Conservation (phyloP, 2,888 invertebrate genomes). For the Dasypogon diadema region DNA sequence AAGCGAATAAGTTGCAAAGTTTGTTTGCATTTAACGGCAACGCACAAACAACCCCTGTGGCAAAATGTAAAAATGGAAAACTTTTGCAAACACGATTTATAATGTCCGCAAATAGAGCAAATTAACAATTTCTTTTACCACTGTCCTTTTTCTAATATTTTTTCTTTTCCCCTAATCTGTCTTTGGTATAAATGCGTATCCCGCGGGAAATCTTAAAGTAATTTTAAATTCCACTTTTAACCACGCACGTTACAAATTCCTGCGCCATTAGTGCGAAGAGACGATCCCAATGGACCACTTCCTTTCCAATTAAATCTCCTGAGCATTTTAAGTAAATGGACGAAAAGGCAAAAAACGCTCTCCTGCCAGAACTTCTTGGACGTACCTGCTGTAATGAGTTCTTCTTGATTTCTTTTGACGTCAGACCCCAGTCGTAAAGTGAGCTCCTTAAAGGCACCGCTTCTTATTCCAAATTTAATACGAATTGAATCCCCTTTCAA, state of each 20-base stretch:
- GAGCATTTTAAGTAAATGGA: not conserved
- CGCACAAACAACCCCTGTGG: too few species aligned
- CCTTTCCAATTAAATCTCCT: not conserved
- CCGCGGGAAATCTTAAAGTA: not conserved
- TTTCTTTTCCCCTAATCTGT: too few species aligned
- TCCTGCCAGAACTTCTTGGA: not conserved
- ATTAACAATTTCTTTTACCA: too few species aligned
- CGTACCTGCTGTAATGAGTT: not conserved
- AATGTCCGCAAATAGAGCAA: too few species aligned
- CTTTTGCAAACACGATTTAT: too few species aligned
- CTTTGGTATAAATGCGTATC: not conserved
- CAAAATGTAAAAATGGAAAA: too few species aligned
- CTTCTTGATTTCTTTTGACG: slow-evolving; percentile 1
- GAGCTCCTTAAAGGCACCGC: not conserved
- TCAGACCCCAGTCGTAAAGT: not conserved
- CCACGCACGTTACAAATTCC: not conserved
- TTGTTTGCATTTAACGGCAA: too few species aligned
- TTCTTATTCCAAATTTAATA: not conserved
- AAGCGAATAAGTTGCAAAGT: too few species aligned
- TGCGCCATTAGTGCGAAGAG: not conserved
- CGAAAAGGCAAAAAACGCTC: not conserved
- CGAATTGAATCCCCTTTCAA: not conserved
- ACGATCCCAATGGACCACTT: not conserved
- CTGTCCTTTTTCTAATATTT: too few species aligned
- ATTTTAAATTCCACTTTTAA: not conserved